phyloP scores from a whole-genome alignment of 1,140 invertebrate genomes.

The Galleria mellonella region DNA sequence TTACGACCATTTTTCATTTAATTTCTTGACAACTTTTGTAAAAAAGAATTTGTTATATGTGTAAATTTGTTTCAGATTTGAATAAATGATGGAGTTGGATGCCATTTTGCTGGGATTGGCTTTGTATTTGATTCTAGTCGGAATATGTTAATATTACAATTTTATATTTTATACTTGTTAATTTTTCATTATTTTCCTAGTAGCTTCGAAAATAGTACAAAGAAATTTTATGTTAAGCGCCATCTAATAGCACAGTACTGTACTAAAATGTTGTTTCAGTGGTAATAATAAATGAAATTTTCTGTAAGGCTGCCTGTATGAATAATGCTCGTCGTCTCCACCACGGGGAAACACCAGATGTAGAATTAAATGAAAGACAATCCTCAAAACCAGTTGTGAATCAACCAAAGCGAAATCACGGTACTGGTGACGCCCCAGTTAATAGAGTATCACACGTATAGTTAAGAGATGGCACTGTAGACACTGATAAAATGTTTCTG shows the following conservation, averaged over 20 bases:
- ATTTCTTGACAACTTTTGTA: no score
- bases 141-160: slow-evolving; percentile 27
- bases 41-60: no score
- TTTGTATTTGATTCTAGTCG: slow-evolving; percentile 34
- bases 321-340: slow-evolving; percentile 27
- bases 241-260: background rate
- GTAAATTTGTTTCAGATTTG: background rate
- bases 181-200: no score
- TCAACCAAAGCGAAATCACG: slow-evolving; percentile 4
- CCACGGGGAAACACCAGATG: slow-evolving; percentile 18
- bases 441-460: background rate
- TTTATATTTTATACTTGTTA: background rate
- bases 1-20: no score
- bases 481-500: background rate
- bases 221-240: slow-evolving; percentile 1
- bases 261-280: slow-evolving; percentile 25
- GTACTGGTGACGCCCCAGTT: slow-evolving; percentile 7
- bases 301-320: slow-evolving; percentile 42
- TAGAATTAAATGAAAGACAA: slow-evolving; percentile 43
- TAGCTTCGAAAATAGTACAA: background rate
- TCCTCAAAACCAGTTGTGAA: slow-evolving; percentile 11
- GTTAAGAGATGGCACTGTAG: slow-evolving; percentile 16
- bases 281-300: slow-evolving; percentile 47
- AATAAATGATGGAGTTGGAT: slow-evolving; percentile 27
- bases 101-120: slow-evolving; percentile 31